Percentiles rank a stretch among this genome's conserved stretches.
Evolutionary conservation across 2,888 invertebrate species (phyloP).

Genomic region (Tenthredo notha): DNA sequence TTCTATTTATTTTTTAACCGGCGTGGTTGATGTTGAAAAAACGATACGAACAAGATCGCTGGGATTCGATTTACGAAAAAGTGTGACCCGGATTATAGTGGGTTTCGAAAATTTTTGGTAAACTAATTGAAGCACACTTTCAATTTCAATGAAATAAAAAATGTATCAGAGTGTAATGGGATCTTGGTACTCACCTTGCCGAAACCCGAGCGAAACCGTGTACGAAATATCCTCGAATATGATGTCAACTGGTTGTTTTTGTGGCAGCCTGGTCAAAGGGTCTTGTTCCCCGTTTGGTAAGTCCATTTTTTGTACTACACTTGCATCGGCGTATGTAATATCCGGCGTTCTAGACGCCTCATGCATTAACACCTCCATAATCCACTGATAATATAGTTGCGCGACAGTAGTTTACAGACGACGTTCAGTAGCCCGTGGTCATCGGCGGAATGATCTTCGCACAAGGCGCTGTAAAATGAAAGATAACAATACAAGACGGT

Average conservation of each 20-base stretch:
- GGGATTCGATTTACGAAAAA: neutral
- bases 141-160: conserved; percentile 5
- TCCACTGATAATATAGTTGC: conserved; percentile 31
- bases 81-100: neutral
- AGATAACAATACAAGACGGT: conserved; percentile 46
- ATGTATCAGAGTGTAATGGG: neutral
- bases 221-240: conserved; percentile 87
- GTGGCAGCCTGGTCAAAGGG: conserved; percentile 72
- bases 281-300: conserved; percentile 18
- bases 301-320: conserved; percentile 29
- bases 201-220: conserved; percentile 83
- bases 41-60: neutral
- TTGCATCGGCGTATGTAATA: conserved; percentile 20
- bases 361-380: conserved; percentile 75
- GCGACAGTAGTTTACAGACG: conserved; percentile 10
- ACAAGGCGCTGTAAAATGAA: conserved; percentile 34
- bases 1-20: neutral
- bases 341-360: conserved; percentile 69
- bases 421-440: conserved; percentile 50
- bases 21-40: neutral
- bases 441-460: conserved; percentile 48
- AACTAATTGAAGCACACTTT: neutral
- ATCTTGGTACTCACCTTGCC: conserved; percentile 59
- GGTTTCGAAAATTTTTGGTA: neutral
- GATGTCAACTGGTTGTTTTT: conserved; percentile 84